phyloP scores from a whole-genome alignment of 2,797 vertebrate species.

The Decapterus maruadsi region DNA sequence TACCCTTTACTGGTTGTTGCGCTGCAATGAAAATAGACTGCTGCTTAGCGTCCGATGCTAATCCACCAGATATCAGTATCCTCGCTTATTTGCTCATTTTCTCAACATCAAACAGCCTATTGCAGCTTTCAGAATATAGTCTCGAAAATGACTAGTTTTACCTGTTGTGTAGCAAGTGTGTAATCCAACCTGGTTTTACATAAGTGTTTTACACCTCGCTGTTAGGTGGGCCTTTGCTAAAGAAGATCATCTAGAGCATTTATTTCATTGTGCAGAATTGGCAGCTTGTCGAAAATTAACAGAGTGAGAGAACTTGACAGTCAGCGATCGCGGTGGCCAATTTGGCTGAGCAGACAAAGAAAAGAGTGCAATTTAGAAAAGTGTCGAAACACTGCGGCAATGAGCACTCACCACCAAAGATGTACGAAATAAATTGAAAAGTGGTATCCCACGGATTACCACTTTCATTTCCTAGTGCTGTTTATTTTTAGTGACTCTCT shows the following conservation, averaged over 20 bases:
- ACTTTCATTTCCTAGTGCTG: constrained; percentile 25
- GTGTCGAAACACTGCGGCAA: constrained; percentile 7
- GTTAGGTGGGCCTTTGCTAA: neutral
- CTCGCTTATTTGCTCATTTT: neutral
- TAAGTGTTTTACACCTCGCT: neutral
- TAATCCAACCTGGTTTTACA: accelerated
- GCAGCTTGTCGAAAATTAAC: constrained; percentile 5
- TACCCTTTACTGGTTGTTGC: too few species aligned
- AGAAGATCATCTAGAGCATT: neutral
- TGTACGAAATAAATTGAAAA: constrained; percentile 18
- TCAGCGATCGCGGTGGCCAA: constrained; percentile 20
- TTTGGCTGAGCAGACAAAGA: constrained; percentile 36
- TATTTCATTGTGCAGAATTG: neutral
- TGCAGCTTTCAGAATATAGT: neutral
- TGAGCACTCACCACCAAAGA: constrained; percentile 24
- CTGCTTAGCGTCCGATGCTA: too few species aligned
- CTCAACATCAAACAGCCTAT: neutral
- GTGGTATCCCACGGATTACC: constrained; percentile 30
- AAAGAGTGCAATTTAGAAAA: constrained; percentile 16
- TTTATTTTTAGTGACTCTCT: constrained; percentile 30
- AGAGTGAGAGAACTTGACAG: neutral
- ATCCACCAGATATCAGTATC: neutral
- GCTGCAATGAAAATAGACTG: neutral
- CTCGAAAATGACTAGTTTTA: neutral
- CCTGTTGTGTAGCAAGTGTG: neutral